Evolutionary conservation across 2,797 vertebrate species (phyloP).

Genomic region (Gadopsis marmoratus): DNA sequence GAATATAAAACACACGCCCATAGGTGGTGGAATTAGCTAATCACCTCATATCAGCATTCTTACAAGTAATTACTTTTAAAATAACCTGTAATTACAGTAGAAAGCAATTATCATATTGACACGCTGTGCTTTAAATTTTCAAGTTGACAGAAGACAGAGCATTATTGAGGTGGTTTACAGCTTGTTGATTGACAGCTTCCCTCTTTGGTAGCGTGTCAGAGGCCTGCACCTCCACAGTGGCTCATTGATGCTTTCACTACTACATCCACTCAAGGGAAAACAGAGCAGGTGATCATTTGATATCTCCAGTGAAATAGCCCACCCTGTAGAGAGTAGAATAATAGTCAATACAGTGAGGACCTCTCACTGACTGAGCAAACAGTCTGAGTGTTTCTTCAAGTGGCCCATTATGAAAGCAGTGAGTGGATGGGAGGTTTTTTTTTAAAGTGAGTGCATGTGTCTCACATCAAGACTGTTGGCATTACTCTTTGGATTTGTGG

Average conservation of each 20-base stretch:
- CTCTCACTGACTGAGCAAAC: slow-evolving; percentile 72
- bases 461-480: slow-evolving; percentile 26
- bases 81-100: slow-evolving; percentile 41
- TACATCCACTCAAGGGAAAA: slow-evolving; percentile 67
- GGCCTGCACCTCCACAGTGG: slow-evolving; percentile 67
- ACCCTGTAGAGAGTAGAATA: slow-evolving; percentile 74
- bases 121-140: slow-evolving; percentile 11
- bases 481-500: slow-evolving; percentile 22
- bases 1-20: slow-evolving; percentile 12
- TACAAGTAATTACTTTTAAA: slow-evolving; percentile 31
- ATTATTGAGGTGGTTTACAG: slow-evolving; percentile 46
- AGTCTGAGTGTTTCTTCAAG: slow-evolving; percentile 75
- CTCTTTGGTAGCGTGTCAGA: slow-evolving; percentile 60
- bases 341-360: slow-evolving; percentile 71
- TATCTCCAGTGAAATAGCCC: slow-evolving; percentile 68
- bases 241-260: slow-evolving; percentile 70
- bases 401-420: slow-evolving; percentile 67
- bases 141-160: slow-evolving; percentile 24
- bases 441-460: slow-evolving; percentile 27
- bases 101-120: slow-evolving; percentile 7
- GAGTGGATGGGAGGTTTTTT: slow-evolving; percentile 59
- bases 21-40: background rate
- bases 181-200: slow-evolving; percentile 58
- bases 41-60: slow-evolving; percentile 22
- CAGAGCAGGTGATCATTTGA: slow-evolving; percentile 79